Conservation (phyloP, 35 echinoderm and acorn worm genomes). For the Chiridota heheva region DNA sequence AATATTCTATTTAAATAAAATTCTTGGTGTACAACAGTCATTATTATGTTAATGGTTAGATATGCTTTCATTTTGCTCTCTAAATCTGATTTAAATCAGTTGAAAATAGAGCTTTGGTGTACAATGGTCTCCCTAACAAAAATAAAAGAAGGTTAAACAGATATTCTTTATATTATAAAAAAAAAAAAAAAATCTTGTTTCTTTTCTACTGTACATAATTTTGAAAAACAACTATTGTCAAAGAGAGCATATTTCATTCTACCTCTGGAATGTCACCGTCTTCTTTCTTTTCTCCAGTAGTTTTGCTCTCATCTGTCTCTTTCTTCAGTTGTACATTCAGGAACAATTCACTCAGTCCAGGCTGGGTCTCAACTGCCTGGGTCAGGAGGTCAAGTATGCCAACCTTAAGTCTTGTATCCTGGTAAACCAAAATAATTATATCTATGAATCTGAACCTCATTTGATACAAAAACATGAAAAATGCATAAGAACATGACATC, state of each 20-base stretch:
- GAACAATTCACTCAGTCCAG: conserved; percentile 86
- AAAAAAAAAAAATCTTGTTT: no score
- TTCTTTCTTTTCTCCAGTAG: conserved; percentile 14
- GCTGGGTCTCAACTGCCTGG: conserved; percentile 80
- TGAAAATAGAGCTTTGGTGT: no score
- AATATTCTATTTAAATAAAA: no score
- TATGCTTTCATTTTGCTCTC: no score
- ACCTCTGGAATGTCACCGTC: conserved; percentile 26
- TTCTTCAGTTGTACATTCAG: conserved; percentile 73
- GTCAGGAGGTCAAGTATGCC: conserved; percentile 79
- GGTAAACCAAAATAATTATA: background rate
- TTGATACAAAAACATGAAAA: background rate
- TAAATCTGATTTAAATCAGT: no score
- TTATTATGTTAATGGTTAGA: no score
- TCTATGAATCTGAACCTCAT: background rate
- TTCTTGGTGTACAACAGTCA: no score
- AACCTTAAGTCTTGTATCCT: conserved; percentile 82
- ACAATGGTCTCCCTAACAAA: no score
- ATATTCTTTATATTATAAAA: no score
- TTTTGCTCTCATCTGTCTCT: background rate
- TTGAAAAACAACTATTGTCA: background rate
- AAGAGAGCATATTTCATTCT: no score
- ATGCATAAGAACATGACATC: background rate
- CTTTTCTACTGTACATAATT: no score
- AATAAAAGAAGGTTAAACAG: no score